Percentiles rank a stretch among this genome's conserved stretches.
These are phyloP conservation scores for Eilema sororculum DNA, from an alignment of 2,888 invertebrate species.

Conservation along the genomic window DNA sequence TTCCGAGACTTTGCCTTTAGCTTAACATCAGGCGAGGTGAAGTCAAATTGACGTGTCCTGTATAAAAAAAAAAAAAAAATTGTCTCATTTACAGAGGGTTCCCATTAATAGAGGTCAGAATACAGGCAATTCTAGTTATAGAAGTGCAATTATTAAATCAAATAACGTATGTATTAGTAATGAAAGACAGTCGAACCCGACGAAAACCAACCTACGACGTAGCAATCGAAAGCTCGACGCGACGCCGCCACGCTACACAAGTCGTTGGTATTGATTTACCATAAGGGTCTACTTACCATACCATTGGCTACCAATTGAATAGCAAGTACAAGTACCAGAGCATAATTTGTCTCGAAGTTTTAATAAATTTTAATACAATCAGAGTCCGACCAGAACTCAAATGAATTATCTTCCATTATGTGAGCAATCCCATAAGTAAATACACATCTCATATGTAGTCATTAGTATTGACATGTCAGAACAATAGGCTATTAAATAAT, in stretches of 20 bases:
- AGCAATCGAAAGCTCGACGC: not conserved
- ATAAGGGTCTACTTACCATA: not conserved
- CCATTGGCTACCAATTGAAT: not conserved
- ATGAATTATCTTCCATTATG: not conserved
- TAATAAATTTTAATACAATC: not conserved
- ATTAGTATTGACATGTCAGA: constrained; percentile 30
- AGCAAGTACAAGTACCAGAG: not conserved
- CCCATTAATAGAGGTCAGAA: too few relatives aligned
- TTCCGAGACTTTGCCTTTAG: too few relatives aligned
- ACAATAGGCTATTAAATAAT: constrained; percentile 41
- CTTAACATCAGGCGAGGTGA: too few relatives aligned
- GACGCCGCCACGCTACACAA: not conserved
- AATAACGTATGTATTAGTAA: not conserved
- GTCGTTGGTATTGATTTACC: not conserved
- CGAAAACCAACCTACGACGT: not conserved
- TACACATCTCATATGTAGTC: constrained; percentile 7
- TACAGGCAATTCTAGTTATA: too few relatives aligned
- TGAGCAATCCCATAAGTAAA: not conserved
- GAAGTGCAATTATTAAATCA: too few relatives aligned
- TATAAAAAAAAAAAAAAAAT: too few relatives aligned
- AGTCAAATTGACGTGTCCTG: too few relatives aligned
- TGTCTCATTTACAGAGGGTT: too few relatives aligned
- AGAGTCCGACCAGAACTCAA: constrained; percentile 24
- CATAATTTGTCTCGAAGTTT: not conserved
- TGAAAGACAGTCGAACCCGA: not conserved